Percentiles rank a stretch among this genome's conserved stretches.
phyloP scores from a whole-genome alignment of 2,113 vertebrate species.

The Heterocephalus glaber region DNA sequence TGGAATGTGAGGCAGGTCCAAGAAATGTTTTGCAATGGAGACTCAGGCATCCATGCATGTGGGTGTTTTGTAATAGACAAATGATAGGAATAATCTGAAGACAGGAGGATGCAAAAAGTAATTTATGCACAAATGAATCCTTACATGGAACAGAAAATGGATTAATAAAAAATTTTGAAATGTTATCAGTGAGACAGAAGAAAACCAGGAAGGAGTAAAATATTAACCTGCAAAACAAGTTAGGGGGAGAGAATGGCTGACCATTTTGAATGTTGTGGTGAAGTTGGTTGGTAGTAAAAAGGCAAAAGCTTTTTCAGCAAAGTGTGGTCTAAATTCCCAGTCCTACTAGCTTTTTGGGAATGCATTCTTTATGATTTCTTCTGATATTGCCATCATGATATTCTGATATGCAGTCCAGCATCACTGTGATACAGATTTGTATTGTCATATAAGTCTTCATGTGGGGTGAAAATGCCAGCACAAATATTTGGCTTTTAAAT shows the following conservation, averaged over 20 bases:
- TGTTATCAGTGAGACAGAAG: background rate
- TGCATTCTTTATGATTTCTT: background rate
- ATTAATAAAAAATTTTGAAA: background rate
- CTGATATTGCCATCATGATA: background rate
- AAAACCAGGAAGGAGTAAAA: background rate
- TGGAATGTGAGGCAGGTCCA: background rate
- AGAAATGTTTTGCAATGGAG: background rate
- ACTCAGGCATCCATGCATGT: background rate
- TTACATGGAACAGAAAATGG: background rate
- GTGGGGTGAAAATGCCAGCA: background rate
- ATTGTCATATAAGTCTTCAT: background rate
- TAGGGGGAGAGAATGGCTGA: background rate
- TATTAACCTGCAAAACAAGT: background rate
- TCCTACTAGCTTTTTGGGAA: background rate
- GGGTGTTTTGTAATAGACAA: background rate
- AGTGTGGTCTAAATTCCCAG: background rate
- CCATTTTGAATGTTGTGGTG: background rate
- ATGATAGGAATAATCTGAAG: background rate
- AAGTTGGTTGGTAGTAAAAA: background rate
- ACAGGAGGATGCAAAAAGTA: background rate
- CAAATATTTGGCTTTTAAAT: background rate
- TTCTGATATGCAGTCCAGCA: background rate
- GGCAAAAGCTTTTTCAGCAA: background rate
- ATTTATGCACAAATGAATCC: background rate
- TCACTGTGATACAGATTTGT: background rate